Conservation (phyloP, 2,113 vertebrate species). For the Oncorhynchus kisutch region DNA sequence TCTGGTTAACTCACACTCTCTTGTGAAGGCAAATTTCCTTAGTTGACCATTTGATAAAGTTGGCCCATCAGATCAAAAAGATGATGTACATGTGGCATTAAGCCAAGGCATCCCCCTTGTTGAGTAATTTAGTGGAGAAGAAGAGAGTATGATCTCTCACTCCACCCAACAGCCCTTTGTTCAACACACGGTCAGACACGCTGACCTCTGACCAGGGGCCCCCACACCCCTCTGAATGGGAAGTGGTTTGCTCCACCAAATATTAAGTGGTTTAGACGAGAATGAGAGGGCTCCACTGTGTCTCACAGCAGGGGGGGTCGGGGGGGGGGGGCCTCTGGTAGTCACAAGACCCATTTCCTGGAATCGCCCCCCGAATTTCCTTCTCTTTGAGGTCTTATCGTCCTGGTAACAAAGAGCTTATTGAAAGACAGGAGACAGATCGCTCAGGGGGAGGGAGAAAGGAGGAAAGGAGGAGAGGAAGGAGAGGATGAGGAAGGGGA, state of each 20-base stretch:
- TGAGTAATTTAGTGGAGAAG: neutral
- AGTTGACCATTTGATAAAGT: neutral
- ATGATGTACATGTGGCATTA: neutral
- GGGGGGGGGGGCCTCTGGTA: neutral
- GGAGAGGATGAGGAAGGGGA: neutral
- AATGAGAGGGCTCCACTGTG: slow-evolving; percentile 8
- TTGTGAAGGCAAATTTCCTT: neutral
- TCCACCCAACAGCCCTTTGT: slow-evolving; percentile 13
- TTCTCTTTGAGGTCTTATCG: slow-evolving; percentile 56
- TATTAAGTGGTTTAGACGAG: slow-evolving; percentile 15
- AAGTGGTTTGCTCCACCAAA: slow-evolving; percentile 4
- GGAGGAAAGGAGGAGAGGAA: slow-evolving; percentile 10
- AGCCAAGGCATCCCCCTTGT: neutral
- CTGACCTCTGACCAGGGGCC: slow-evolving; percentile 10
- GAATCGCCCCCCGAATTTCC: slow-evolving; percentile 49
- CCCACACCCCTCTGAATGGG: slow-evolving; percentile 1
- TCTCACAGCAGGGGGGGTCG: neutral
- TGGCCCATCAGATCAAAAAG: neutral
- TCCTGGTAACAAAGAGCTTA: slow-evolving; percentile 62
- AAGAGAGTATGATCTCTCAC: neutral
- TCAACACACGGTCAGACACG: neutral
- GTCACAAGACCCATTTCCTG: slow-evolving; percentile 13
- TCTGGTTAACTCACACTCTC: neutral
- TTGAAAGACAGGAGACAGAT: slow-evolving; percentile 49
- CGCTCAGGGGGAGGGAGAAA: slow-evolving; percentile 20